Conservation (phyloP, 2,113 vertebrate species). For the Centrocercus urophasianus region DNA sequence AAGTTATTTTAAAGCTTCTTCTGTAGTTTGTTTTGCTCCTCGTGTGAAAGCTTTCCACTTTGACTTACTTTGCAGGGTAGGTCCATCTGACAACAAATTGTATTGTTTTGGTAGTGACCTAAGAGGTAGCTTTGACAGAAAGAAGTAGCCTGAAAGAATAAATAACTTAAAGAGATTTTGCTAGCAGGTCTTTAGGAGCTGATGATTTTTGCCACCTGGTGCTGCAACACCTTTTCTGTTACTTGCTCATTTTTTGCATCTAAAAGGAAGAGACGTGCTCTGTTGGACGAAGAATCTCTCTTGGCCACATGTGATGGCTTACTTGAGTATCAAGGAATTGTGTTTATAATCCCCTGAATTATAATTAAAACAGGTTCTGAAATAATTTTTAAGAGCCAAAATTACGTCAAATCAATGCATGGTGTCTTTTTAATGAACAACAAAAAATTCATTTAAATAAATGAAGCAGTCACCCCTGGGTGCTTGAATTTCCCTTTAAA, state of each 20-base stretch:
- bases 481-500: constrained; percentile 39
- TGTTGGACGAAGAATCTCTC: not conserved
- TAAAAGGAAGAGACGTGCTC: not conserved
- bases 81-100: not conserved
- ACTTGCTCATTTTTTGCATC: not conserved
- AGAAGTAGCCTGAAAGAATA: not conserved
- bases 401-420: not conserved
- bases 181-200: not conserved
- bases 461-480: constrained; percentile 32
- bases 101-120: not conserved
- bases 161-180: not conserved
- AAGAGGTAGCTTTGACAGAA: not conserved
- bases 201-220: not conserved
- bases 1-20: not conserved
- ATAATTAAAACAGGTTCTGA: not conserved
- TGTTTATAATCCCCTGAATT: not conserved
- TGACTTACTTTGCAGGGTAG: not conserved
- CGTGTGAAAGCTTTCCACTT: not conserved
- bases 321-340: constrained; percentile 17
- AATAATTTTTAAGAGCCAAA: constrained; percentile 11
- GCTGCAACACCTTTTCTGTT: not conserved
- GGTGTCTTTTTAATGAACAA: constrained; percentile 49
- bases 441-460: constrained; percentile 49
- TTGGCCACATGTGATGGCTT: not conserved
- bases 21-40: not conserved